These are phyloP conservation scores for Coendou prehensilis DNA, from an alignment of 2,797 vertebrate species.

Conservation along the genomic window DNA sequence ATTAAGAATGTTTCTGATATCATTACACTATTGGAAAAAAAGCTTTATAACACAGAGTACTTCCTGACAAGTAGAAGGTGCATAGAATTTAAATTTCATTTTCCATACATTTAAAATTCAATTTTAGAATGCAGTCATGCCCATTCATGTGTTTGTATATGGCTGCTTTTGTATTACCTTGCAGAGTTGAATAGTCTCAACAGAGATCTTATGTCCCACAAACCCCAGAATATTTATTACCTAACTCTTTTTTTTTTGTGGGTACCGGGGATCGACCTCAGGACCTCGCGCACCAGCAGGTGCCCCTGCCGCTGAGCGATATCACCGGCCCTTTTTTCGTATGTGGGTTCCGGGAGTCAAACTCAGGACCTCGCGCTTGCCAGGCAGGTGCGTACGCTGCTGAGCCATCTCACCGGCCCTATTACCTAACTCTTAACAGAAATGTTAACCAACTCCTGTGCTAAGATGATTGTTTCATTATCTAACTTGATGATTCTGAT, in stretches of 20 bases:
- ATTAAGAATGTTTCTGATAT: not conserved
- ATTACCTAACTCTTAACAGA: not conserved
- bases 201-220: not conserved
- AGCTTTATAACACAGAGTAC: not conserved
- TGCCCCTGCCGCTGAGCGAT: no score
- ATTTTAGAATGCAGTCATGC: accelerated
- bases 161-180: not conserved
- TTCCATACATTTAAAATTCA: not conserved
- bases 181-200: not conserved
- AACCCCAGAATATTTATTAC: not conserved
- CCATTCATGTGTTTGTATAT: not conserved
- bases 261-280: no score
- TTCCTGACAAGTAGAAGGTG: not conserved
- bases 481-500: not conserved
- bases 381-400: no score
- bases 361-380: no score
- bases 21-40: not conserved
- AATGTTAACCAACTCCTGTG: not conserved
- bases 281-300: no score
- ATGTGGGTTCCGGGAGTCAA: no score
- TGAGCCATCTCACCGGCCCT: not conserved
- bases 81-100: conserved; percentile 11
- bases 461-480: not conserved
- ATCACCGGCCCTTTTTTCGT: no score
- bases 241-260: not conserved